phyloP scores from a whole-genome alignment of 2,113 vertebrate species.

The Callospermophilus lateralis region DNA sequence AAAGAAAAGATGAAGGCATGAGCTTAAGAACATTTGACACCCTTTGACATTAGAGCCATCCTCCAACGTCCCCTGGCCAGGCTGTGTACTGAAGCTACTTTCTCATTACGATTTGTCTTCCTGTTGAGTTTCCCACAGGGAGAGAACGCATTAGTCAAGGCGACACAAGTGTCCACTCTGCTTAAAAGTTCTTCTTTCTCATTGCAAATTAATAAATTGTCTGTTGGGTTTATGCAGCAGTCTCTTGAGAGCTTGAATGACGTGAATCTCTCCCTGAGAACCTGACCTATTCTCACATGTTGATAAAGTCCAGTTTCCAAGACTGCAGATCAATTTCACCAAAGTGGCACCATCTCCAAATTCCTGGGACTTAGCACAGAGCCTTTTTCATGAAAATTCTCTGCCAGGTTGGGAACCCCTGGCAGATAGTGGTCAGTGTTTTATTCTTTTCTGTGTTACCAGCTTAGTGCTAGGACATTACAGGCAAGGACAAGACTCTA shows the following conservation, averaged over 20 bases:
- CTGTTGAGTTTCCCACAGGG: constrained; percentile 30
- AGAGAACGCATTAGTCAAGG: constrained; percentile 18
- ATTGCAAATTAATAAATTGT: constrained; percentile 12
- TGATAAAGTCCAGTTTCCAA: constrained; percentile 27
- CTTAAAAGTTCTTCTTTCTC: constrained; percentile 62
- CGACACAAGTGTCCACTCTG: constrained; percentile 21
- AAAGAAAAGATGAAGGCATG: constrained; percentile 30
- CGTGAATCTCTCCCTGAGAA: neutral
- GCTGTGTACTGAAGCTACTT: neutral
- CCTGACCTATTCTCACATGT: neutral
- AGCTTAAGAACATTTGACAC: constrained; percentile 43
- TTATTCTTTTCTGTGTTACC: neutral
- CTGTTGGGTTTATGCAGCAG: neutral
- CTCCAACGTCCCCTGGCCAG: neutral
- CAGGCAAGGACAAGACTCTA: neutral
- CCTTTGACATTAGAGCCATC: neutral
- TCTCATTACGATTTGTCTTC: constrained; percentile 23
- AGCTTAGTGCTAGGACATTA: neutral
- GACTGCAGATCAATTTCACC: constrained; percentile 21
- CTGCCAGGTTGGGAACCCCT: neutral
- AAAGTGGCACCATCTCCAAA: neutral
- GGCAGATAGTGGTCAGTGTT: neutral
- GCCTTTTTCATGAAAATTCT: neutral
- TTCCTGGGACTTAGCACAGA: neutral
- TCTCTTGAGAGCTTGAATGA: constrained; percentile 7